Percentiles rank a stretch among this genome's conserved stretches.
Evolutionary conservation across 2,797 vertebrate genomes (phyloP).

Genomic region (Acanthurus leucopareius): DNA sequence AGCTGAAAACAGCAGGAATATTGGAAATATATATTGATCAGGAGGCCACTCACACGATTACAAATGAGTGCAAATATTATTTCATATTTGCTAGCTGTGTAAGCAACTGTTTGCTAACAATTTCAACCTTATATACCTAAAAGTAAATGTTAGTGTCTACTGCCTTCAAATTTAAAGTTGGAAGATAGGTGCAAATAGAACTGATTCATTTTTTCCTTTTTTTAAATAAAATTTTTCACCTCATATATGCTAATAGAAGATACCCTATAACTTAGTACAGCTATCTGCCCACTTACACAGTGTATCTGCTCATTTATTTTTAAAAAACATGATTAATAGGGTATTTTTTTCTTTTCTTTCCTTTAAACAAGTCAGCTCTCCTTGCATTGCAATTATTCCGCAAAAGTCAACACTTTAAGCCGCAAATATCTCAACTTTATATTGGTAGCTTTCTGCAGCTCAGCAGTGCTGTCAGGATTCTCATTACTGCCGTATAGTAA

Average conservation of each 20-base stretch:
- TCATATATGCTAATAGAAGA: neutral
- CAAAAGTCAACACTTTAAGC: slow-evolving; percentile 25
- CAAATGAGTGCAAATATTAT: neutral
- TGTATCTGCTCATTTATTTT: neutral
- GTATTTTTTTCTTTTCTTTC: slow-evolving; percentile 10
- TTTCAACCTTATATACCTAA: neutral
- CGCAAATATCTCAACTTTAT: slow-evolving; percentile 11
- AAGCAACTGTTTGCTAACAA: neutral
- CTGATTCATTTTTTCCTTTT: neutral
- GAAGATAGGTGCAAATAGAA: neutral
- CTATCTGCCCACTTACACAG: neutral
- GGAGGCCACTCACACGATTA: neutral
- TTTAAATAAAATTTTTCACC: neutral
- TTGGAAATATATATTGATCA: neutral
- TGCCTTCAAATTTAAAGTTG: neutral
- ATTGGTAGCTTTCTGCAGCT: slow-evolving; percentile 25
- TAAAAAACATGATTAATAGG: slow-evolving; percentile 8
- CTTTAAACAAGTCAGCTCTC: slow-evolving; percentile 9
- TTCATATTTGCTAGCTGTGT: neutral
- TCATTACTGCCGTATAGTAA: slow-evolving; percentile 62
- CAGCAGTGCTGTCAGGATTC: slow-evolving; percentile 45
- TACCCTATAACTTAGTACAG: neutral
- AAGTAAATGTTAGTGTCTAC: neutral
- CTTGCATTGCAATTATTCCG: slow-evolving; percentile 35
- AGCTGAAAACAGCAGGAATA: neutral